A percentile compares a stretch with the other conserved stretches of the same genome.
Evolutionary conservation across 2,113 vertebrate species (phyloP).

Genomic region (Rattus norvegicus): DNA sequence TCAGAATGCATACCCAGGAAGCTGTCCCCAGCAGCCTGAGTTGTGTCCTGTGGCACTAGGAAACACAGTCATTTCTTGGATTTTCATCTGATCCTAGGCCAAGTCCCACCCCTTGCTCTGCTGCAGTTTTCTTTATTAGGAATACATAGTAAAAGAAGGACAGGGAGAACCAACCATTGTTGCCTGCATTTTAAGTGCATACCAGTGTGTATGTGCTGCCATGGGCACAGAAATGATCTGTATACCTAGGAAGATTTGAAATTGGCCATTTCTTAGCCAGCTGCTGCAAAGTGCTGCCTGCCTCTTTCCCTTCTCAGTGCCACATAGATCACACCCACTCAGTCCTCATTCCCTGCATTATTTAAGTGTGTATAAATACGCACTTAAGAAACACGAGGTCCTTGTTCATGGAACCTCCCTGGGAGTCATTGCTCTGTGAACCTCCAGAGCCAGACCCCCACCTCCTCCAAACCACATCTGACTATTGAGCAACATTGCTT

Average conservation of each 20-base stretch:
- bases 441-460: conserved; percentile 51
- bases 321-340: conserved; percentile 78
- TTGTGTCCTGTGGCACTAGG: neutral
- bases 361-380: conserved; percentile 28
- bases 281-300: conserved; percentile 74
- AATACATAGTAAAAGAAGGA: neutral
- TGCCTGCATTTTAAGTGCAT: conserved; percentile 11
- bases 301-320: conserved; percentile 58
- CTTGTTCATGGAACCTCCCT: conserved; percentile 36
- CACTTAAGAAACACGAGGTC: conserved; percentile 3
- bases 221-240: neutral
- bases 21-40: conserved; percentile 5
- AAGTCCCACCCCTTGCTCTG: conserved; percentile 68
- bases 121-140: conserved; percentile 50
- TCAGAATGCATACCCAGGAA: neutral
- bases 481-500: conserved; percentile 2
- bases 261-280: conserved; percentile 63
- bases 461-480: conserved; percentile 22
- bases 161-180: neutral
- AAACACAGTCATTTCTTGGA: conserved; percentile 12
- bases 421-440: neutral
- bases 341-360: conserved; percentile 62
- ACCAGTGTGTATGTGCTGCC: neutral
- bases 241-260: conserved; percentile 24
- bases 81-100: conserved; percentile 48